Evolutionary conservation across 2,888 invertebrate genomes (phyloP), one percentile per base, ranked within the genome.

Genomic region (Macropis europaea): DNA sequence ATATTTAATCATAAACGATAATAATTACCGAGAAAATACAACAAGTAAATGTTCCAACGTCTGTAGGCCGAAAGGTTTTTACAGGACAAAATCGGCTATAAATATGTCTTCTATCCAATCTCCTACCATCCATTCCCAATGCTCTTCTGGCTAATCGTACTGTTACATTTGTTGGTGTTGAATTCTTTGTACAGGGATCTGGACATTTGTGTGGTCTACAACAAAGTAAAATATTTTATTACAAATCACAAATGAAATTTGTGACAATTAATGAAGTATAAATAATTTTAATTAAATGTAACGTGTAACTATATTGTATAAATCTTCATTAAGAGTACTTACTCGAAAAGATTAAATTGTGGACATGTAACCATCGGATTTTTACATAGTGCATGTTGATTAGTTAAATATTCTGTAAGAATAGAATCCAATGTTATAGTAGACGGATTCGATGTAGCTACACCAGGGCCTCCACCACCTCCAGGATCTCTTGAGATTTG

Each of bases 311-410:
- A n/a, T n/a, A n/a, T n/a, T n/a, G n/a, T 17, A 36, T 43, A 45
- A 42, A 17, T 50, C 19, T 34, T 53, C 2, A 40, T 59, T 24
- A 19, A 6, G 11, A 45, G 59, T 71, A 93, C 94, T 93, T 88
- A 96, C 95, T 94, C 93, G 86, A 97, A 97, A 34, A 99, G 92
- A 89, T 97, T 97, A 88, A 99, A 99, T 87, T 97, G 97, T 0
- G 99, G 99, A 90, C 99, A 99, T 0, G 98, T 98, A 30, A 97
- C 96, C 91, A 99, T 97, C 0, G 99, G 99, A 90, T 99, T 97
- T 91, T 96, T 97, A 91, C 99, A 99, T 5, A 97, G 91, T n/a
- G 98, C 95, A 91, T 99, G 99, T 90, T 99, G 99, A 91, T 98
- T 97, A 82, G 97, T 95, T 56, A 99, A 92, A 91, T 99, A 99